Conservation (phyloP, 2,797 vertebrate species). For the Anolis apletophallus region DNA sequence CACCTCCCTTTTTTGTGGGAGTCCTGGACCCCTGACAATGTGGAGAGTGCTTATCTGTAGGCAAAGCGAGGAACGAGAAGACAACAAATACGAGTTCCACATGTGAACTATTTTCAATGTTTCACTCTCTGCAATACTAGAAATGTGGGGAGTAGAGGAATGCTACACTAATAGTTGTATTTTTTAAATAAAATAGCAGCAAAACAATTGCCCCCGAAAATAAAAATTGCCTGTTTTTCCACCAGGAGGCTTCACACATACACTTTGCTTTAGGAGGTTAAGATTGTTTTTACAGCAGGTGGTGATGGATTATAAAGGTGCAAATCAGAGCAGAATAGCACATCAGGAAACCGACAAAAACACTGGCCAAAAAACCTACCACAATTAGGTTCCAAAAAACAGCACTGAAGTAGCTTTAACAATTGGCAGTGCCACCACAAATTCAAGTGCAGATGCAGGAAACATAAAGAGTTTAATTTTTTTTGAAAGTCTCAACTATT, state of each 20-base stretch:
- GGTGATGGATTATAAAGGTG: constrained; percentile 48
- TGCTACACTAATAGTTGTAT: background rate
- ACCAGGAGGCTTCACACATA: background rate
- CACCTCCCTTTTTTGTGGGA: too few species aligned
- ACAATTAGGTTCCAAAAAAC: constrained; percentile 51
- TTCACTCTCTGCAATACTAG: too few species aligned
- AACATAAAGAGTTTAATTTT: constrained; percentile 19
- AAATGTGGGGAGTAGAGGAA: too few species aligned
- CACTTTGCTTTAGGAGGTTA: constrained; percentile 33
- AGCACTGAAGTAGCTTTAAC: constrained; percentile 48
- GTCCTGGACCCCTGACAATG: too few species aligned
- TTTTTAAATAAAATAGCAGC: background rate
- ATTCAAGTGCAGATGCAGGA: constrained; percentile 57
- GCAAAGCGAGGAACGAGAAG: too few species aligned
- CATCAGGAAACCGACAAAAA: constrained; percentile 40
- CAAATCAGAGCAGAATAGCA: constrained; percentile 37
- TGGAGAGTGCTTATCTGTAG: too few species aligned
- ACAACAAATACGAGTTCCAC: too few species aligned
- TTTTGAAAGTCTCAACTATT: constrained; percentile 50
- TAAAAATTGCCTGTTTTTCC: background rate
- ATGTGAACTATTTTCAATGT: too few species aligned
- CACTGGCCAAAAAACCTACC: constrained; percentile 43
- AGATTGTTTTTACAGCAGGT: constrained; percentile 16
- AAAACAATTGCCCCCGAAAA: background rate
- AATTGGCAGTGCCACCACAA: constrained; percentile 45